Evolutionary conservation across 1,140 invertebrate species (phyloP).

Genomic region (Chrysoperla carnea): DNA sequence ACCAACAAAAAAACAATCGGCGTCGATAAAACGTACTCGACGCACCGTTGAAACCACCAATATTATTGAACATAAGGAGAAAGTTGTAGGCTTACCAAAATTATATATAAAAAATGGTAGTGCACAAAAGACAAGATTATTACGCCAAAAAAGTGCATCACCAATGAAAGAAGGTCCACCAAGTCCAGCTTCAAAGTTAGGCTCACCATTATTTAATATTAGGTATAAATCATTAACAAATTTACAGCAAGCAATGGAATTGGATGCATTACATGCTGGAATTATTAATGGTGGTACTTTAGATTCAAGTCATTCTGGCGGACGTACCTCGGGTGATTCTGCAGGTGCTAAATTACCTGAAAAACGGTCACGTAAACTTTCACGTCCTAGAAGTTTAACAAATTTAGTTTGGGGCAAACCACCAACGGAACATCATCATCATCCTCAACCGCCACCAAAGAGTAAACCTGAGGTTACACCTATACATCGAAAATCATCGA

Average conservation of each 20-base stretch:
- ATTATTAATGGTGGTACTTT: slow-evolving; percentile 45
- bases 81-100: slow-evolving; percentile 40
- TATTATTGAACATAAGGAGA: slow-evolving; percentile 25
- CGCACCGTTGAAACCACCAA: slow-evolving; percentile 26
- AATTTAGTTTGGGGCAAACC: slow-evolving; percentile 64
- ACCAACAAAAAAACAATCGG: slow-evolving; percentile 62
- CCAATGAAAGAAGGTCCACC: slow-evolving; percentile 51
- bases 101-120: slow-evolving; percentile 59
- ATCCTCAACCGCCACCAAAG: background rate
- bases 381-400: slow-evolving; percentile 63
- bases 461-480: background rate
- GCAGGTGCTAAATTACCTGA: slow-evolving; percentile 57
- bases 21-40: slow-evolving; percentile 42
- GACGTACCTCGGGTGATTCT: slow-evolving; percentile 67
- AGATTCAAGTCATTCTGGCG: slow-evolving; percentile 75
- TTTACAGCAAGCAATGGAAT: slow-evolving; percentile 57
- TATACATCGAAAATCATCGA: background rate
- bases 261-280: slow-evolving; percentile 21
- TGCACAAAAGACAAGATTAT: slow-evolving; percentile 41
- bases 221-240: slow-evolving; percentile 68
- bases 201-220: slow-evolving; percentile 64
- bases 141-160: slow-evolving; percentile 52
- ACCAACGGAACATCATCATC: slow-evolving; percentile 14
- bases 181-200: slow-evolving; percentile 41
- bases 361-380: slow-evolving; percentile 56